Evolutionary conservation across 1,140 invertebrate genomes (phyloP).

Genomic region (Drosophila elegans): DNA sequence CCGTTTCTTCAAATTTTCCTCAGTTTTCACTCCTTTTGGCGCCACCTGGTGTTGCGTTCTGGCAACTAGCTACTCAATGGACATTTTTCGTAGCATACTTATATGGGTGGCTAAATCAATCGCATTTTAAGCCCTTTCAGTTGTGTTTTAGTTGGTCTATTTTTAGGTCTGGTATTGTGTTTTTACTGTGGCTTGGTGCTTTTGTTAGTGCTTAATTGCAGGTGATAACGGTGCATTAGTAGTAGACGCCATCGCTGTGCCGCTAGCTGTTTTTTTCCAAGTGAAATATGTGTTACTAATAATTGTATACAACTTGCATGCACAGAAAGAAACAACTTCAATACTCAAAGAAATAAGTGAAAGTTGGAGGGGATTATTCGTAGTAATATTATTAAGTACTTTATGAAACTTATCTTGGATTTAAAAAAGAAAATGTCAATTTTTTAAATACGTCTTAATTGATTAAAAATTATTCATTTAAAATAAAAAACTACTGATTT

Average conservation of each 20-base stretch:
- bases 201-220: conserved; percentile 50
- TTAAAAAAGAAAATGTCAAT: no score
- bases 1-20: not conserved
- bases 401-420: no score
- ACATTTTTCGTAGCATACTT: conserved; percentile 53
- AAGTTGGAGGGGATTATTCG: no score
- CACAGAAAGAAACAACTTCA: conserved; percentile 4
- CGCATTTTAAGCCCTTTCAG: conserved; percentile 5
- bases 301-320: conserved; percentile 30
- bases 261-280: conserved; percentile 23
- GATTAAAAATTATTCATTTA: no score
- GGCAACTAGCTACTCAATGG: conserved; percentile 30
- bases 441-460: no score
- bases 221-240: conserved; percentile 48
- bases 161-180: not conserved
- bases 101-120: conserved; percentile 19
- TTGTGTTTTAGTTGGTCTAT: not conserved
- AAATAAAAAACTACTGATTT: no score
- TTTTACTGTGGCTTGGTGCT: conserved; percentile 24
- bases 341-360: no score
- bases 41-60: conserved; percentile 40
- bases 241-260: conserved; percentile 42
- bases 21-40: conserved; percentile 3
- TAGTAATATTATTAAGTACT: no score
- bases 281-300: conserved; percentile 35